Conservation (phyloP, 2,113 vertebrate species). For the Athene cunicularia region DNA sequence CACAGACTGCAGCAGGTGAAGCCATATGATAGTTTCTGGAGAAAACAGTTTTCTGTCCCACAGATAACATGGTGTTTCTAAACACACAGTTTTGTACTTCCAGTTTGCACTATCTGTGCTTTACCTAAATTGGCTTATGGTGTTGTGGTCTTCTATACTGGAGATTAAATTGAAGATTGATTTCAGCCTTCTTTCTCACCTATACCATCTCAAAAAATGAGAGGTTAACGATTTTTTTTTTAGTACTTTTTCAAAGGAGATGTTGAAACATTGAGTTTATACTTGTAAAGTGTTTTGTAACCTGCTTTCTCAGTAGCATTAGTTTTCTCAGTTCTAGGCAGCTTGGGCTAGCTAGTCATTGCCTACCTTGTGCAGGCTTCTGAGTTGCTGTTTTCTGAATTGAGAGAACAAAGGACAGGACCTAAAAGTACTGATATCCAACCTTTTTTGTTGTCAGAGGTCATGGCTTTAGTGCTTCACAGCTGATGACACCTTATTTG, state of each 20-base stretch:
- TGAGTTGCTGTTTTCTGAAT: background rate
- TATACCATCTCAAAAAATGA: accelerated
- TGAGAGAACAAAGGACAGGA: background rate
- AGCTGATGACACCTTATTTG: background rate
- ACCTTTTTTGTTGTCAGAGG: background rate
- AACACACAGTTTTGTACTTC: accelerated
- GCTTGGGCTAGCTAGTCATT: background rate
- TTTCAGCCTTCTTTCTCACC: background rate
- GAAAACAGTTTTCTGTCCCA: background rate
- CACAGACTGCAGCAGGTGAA: background rate
- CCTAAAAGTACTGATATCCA: background rate
- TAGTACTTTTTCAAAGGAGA: background rate
- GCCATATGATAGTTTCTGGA: background rate
- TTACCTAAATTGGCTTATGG: background rate
- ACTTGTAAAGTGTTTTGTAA: background rate
- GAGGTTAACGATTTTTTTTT: background rate
- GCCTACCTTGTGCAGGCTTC: background rate
- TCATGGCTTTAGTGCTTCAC: background rate
- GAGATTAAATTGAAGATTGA: background rate
- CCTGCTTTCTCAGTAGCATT: background rate
- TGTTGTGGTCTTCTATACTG: accelerated
- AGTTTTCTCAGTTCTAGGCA: background rate
- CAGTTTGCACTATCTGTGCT: accelerated
- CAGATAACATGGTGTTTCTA: background rate
- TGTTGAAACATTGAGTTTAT: background rate